phyloP scores from a whole-genome alignment of 2,113 vertebrate genomes.

The Siniperca knerii region DNA sequence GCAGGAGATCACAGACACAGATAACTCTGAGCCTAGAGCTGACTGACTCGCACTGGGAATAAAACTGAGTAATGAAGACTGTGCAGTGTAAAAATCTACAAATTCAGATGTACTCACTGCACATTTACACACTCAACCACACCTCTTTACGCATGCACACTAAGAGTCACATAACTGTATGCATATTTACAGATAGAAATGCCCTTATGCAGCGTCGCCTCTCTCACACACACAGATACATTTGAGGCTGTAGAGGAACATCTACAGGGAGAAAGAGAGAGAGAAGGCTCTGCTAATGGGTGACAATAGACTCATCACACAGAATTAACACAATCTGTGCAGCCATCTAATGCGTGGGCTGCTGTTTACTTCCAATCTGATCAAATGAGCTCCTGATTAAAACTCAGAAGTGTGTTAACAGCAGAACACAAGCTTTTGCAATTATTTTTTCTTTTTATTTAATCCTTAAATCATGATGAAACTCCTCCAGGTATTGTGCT shows the following conservation, averaged over 20 bases:
- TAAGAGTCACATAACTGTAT: constrained; percentile 7
- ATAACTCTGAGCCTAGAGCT: constrained; percentile 33
- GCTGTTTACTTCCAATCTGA: constrained; percentile 39
- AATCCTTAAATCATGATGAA: not conserved
- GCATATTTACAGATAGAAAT: constrained; percentile 44
- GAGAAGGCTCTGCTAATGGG: constrained; percentile 24
- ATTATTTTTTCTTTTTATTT: constrained; percentile 5
- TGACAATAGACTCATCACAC: constrained; percentile 58
- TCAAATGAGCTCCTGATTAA: constrained; percentile 52
- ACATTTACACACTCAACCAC: constrained; percentile 6
- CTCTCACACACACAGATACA: not conserved
- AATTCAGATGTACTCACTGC: not conserved
- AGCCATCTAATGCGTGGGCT: constrained; percentile 38
- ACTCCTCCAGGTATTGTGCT: not conserved
- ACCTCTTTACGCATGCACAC: constrained; percentile 13
- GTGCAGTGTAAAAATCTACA: constrained; percentile 16
- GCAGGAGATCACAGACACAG: constrained; percentile 45
- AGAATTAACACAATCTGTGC: constrained; percentile 60
- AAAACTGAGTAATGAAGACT: constrained; percentile 38
- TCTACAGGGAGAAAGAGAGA: constrained; percentile 27
- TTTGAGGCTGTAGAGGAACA: constrained; percentile 13
- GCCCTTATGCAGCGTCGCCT: not conserved
- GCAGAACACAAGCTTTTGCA: not conserved
- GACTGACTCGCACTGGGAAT: constrained; percentile 37
- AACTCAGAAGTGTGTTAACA: constrained; percentile 41